phyloP scores from a whole-genome alignment of 2,797 vertebrate genomes.

The Sandelia bainsii region DNA sequence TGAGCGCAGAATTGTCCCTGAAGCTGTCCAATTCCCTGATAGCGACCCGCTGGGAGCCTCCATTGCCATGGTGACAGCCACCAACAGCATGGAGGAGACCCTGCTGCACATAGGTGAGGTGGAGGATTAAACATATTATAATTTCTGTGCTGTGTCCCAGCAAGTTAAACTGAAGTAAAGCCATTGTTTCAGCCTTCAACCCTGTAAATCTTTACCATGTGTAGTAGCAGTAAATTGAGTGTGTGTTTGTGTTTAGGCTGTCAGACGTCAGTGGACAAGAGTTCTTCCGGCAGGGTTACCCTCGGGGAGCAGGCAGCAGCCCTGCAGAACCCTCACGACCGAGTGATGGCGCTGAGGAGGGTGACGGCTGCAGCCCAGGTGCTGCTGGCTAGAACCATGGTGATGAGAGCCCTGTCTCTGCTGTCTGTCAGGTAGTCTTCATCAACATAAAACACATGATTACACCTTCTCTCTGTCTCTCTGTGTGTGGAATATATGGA shows the following conservation, averaged over 20 bases:
- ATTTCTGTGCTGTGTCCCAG: not conserved
- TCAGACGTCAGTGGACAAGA: slow-evolving; percentile 95
- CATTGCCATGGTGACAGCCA: slow-evolving; percentile 97
- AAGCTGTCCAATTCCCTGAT: slow-evolving; percentile 96
- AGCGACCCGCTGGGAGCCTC: slow-evolving; percentile 96
- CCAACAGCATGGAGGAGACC: slow-evolving; percentile 99
- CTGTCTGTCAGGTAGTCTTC: slow-evolving; percentile 86
- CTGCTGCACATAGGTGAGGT: slow-evolving; percentile 94
- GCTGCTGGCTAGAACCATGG: slow-evolving; percentile 97
- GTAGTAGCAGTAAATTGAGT: not conserved
- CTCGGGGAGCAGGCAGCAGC: slow-evolving; percentile 96
- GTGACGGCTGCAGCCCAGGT: slow-evolving; percentile 97
- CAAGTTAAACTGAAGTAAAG: too few species aligned
- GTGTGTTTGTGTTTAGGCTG: slow-evolving; percentile 84
- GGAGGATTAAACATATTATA: not conserved
- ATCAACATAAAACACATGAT: not conserved
- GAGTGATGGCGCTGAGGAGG: slow-evolving; percentile 93
- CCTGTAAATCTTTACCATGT: not conserved
- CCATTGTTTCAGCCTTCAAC: not conserved
- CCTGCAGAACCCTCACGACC: slow-evolving; percentile 92
- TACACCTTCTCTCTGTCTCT: not conserved
- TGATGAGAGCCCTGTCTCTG: slow-evolving; percentile 96
- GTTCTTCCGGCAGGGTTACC: slow-evolving; percentile 92
- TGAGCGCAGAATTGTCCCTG: slow-evolving; percentile 91
- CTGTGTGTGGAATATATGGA: too few species aligned